phyloP scores from a whole-genome alignment of 2,888 invertebrate species.

The Ceriagrion tenellum region DNA sequence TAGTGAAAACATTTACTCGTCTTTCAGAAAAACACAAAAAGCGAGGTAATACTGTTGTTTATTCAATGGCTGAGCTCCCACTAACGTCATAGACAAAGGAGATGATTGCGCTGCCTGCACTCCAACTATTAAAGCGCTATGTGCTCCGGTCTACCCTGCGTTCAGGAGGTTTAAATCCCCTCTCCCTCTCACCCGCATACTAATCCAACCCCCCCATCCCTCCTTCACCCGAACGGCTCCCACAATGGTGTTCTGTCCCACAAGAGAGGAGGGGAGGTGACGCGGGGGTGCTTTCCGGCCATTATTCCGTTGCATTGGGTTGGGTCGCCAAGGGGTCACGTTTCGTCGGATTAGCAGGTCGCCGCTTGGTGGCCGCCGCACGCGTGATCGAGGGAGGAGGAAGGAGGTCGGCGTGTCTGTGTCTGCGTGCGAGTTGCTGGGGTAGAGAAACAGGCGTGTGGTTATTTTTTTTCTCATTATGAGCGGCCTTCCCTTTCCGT shows the following conservation, averaged over 20 bases:
- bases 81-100: no score
- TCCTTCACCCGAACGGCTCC: neutral
- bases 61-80: no score
- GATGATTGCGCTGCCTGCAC: no score
- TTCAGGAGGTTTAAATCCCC: no score
- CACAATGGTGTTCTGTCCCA: neutral
- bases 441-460: neutral
- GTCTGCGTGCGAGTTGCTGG: neutral
- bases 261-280: neutral
- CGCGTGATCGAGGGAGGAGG: neutral
- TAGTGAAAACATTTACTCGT: no score
- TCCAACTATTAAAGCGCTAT: no score
- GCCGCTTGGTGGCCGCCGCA: neutral
- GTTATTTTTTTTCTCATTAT: no score
- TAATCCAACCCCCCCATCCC: neutral
- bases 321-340: neutral
- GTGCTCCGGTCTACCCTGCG: no score
- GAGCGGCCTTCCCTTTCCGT: no score
- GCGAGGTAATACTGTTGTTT: no score
- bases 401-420: neutral
- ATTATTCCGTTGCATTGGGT: slow-evolving; percentile 16
- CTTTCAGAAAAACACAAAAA: no score
- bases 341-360: slow-evolving; percentile 26
- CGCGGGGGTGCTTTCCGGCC: neutral
- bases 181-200: neutral